A percentile compares a stretch with the other conserved stretches of the same genome.
These are phyloP conservation scores for Zosterops borbonicus DNA, from an alignment of 2,113 vertebrate species.

Conservation along the genomic window DNA sequence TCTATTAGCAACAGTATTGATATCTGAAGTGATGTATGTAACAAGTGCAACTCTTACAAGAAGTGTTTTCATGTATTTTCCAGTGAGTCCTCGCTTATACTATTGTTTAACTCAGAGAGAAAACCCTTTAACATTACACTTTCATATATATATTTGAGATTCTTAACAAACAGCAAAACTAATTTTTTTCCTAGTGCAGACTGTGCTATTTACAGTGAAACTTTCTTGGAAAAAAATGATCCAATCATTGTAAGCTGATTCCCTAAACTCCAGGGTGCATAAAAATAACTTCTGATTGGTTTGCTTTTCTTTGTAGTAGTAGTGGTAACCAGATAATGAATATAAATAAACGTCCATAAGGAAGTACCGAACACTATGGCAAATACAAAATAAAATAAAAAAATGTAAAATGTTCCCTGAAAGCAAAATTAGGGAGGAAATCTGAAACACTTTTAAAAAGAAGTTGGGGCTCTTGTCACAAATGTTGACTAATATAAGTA, in stretches of 20 bases:
- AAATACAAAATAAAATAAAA: background rate
- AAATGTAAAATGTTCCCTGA: background rate
- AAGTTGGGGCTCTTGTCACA: background rate
- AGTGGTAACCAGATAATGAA: background rate
- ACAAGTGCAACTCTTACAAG: background rate
- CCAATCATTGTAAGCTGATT: background rate
- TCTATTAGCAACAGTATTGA: conserved; percentile 42
- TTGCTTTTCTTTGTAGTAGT: background rate
- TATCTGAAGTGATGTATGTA: background rate
- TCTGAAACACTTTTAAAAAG: background rate
- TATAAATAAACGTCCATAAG: background rate
- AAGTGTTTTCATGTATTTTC: background rate
- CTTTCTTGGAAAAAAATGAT: background rate
- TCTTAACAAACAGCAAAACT: background rate
- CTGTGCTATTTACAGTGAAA: background rate
- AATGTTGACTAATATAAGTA: background rate
- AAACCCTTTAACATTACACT: background rate
- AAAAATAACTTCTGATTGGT: background rate
- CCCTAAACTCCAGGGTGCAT: background rate
- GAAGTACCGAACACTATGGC: background rate
- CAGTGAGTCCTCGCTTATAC: background rate
- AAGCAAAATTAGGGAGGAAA: background rate
- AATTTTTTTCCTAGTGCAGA: background rate
- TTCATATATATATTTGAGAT: background rate
- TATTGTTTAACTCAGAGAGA: background rate